phyloP scores from a whole-genome alignment of 2,113 vertebrate genomes.

The Saguinus midas region DNA sequence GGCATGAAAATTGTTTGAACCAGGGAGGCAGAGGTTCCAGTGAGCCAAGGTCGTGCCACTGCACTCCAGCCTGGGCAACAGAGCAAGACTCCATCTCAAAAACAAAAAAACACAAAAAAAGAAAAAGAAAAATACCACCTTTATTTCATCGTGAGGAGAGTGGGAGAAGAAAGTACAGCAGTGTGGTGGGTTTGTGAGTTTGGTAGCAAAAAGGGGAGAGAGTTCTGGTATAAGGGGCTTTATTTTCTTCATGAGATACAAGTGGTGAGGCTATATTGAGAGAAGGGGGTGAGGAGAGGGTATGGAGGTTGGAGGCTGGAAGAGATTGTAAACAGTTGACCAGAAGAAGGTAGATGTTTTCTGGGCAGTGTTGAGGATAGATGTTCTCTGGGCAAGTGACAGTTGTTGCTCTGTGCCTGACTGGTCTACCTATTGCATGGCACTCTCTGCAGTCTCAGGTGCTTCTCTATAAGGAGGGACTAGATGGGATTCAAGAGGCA shows the following conservation, averaged over 20 bases:
- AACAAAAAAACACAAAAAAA: fast-evolving
- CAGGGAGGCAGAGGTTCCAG: too few species aligned
- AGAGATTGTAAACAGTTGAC: not conserved
- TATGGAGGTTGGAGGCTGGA: not conserved
- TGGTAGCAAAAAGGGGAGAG: not conserved
- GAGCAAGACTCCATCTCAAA: too few species aligned
- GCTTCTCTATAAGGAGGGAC: not conserved
- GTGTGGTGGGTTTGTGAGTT: not conserved
- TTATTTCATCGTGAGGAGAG: not conserved
- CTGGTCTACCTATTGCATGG: not conserved
- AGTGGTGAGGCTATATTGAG: not conserved
- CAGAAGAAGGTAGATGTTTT: not conserved
- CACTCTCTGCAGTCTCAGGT: not conserved
- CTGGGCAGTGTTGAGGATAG: not conserved
- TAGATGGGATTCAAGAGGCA: not conserved
- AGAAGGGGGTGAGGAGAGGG: not conserved
- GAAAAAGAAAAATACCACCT: not conserved
- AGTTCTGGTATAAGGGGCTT: not conserved
- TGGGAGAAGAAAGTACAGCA: not conserved
- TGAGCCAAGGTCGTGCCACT: too few species aligned
- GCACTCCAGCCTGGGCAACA: too few species aligned
- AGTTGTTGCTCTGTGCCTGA: not conserved
- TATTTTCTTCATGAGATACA: not conserved
- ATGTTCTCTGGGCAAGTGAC: not conserved
- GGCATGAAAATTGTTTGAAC: too few species aligned